A percentile compares a stretch with the other conserved stretches of the same genome.
These are phyloP conservation scores for Arge pagana DNA, from an alignment of 2,888 invertebrate species.

Conservation along the genomic window DNA sequence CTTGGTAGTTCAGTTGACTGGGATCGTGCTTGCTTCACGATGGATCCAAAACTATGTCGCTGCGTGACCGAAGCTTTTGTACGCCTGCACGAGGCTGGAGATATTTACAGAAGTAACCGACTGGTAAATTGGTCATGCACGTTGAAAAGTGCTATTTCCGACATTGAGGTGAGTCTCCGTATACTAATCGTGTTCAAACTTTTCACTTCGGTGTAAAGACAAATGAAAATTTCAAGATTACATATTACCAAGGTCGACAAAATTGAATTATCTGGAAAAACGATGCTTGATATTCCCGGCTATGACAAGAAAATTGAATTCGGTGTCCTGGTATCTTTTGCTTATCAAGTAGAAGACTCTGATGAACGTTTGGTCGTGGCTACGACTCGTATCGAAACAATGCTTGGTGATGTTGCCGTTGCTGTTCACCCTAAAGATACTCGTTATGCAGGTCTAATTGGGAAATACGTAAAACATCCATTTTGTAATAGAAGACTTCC, in stretches of 20 bases:
- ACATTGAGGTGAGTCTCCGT: constrained; percentile 82
- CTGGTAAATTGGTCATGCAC: constrained; percentile 99
- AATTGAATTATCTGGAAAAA: constrained; percentile 82
- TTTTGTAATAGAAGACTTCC: constrained; percentile 83
- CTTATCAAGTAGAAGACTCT: constrained; percentile 78
- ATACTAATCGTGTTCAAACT: constrained; percentile 1
- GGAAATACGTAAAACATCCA: constrained; percentile 85
- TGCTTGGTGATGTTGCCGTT: constrained; percentile 96
- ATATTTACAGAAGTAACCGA: constrained; percentile 91
- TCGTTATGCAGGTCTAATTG: constrained; percentile 82
- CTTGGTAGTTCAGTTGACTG: constrained; percentile 95
- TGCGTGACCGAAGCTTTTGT: constrained; percentile 97
- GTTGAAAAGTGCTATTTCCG: constrained; percentile 96
- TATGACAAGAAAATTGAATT: constrained; percentile 91
- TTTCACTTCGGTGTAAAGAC: background rate
- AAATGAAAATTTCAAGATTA: background rate
- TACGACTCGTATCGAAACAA: constrained; percentile 97
- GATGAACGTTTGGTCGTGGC: constrained; percentile 89
- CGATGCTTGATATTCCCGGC: constrained; percentile 87
- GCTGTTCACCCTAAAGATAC: constrained; percentile 95
- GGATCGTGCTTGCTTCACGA: constrained; percentile 92
- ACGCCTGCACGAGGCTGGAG: constrained; percentile 80
- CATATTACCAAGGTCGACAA: constrained; percentile 86
- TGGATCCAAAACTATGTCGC: constrained; percentile 86
- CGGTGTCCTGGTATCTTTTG: constrained; percentile 90